These are phyloP conservation scores for Autographa gamma DNA, from an alignment of 2,888 invertebrate genomes.

Conservation along the genomic window DNA sequence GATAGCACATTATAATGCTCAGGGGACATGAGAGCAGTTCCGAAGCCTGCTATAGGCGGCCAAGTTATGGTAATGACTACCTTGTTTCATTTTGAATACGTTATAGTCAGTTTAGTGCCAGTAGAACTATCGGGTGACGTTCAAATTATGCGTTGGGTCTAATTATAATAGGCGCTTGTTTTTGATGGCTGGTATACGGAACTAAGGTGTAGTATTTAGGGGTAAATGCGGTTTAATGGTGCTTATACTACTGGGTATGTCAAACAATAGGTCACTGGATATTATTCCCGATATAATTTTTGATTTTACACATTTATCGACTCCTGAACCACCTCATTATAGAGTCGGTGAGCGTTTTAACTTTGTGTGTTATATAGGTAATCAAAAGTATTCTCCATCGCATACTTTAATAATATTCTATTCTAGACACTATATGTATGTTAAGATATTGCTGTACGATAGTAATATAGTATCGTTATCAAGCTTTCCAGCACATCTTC, in stretches of 20 bases:
- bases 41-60: constrained; percentile 29
- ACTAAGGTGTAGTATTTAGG: neutral
- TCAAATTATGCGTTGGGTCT: constrained; percentile 9
- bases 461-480: neutral
- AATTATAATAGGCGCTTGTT: neutral
- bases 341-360: too few species aligned
- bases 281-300: too few species aligned
- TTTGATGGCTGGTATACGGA: neutral
- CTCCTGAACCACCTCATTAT: too few species aligned
- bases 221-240: neutral
- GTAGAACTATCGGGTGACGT: constrained; percentile 20
- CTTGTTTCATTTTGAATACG: constrained; percentile 45
- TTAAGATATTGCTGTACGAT: neutral
- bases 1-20: constrained; percentile 50
- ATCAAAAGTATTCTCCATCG: too few species aligned
- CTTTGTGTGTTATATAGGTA: too few species aligned
- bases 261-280: too few species aligned
- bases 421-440: too few species aligned
- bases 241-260: neutral
- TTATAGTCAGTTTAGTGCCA: constrained; percentile 20
- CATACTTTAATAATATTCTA: too few species aligned
- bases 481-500: neutral
- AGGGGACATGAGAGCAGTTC: constrained; percentile 36
- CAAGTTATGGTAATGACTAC: constrained; percentile 45
- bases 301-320: too few species aligned